Percentiles rank a stretch among this genome's conserved stretches.
Conservation (phyloP, 2,888 invertebrate genomes). For the Tenthredo distinguenda region DNA sequence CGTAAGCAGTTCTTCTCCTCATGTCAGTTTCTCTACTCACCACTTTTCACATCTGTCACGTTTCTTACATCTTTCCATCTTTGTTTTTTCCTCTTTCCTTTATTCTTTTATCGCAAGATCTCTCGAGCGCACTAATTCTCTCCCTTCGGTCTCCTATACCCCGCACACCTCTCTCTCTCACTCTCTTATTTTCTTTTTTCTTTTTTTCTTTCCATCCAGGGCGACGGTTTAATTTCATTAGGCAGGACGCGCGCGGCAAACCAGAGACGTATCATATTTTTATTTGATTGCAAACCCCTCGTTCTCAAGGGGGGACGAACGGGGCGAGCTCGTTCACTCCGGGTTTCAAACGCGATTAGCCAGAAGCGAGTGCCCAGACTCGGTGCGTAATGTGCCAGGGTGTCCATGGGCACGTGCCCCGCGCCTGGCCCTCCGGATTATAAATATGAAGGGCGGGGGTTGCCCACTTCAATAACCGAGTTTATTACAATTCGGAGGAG, state of each 20-base stretch:
- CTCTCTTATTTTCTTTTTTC: not conserved
- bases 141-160: not conserved
- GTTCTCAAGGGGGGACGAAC: not conserved
- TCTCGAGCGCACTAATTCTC: slow-evolving; percentile 13
- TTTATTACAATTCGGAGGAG: slow-evolving; percentile 45
- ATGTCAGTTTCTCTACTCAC: slow-evolving; percentile 54
- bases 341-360: slow-evolving; percentile 74
- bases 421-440: slow-evolving; percentile 75
- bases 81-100: slow-evolving; percentile 35
- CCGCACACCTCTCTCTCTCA: not conserved
- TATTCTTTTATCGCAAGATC: not conserved
- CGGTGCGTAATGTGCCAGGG: slow-evolving; percentile 31
- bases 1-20: slow-evolving; percentile 70
- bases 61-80: slow-evolving; percentile 57
- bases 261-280: slow-evolving; percentile 64
- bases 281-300: slow-evolving; percentile 70
- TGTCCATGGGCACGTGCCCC: slow-evolving; percentile 71
- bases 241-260: slow-evolving; percentile 51
- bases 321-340: not conserved
- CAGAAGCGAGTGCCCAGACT: slow-evolving; percentile 22
- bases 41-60: slow-evolving; percentile 62
- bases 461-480: slow-evolving; percentile 41
- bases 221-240: slow-evolving; percentile 50
- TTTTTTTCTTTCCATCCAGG: not conserved
- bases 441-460: slow-evolving; percentile 70